Evolutionary conservation across 2,797 vertebrate genomes (phyloP).

Genomic region (Sarcoramphus papa): DNA sequence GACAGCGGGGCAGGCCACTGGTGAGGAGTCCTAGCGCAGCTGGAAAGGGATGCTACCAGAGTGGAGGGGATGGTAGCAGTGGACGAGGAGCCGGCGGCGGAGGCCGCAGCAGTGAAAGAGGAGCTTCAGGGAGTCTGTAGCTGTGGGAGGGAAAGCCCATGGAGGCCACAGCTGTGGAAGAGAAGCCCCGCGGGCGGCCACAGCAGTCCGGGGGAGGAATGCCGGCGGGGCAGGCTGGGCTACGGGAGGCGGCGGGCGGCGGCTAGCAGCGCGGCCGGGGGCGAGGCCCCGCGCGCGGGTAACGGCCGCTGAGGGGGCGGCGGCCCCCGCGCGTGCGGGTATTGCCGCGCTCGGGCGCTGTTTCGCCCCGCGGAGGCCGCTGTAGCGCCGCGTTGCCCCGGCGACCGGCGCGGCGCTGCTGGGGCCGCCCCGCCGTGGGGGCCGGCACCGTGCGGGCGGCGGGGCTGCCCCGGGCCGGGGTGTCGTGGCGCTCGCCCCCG

Average conservation of each 20-base stretch:
- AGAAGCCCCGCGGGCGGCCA: not conserved
- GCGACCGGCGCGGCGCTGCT: not conserved
- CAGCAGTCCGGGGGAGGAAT: not conserved
- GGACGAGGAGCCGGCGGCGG: accelerated
- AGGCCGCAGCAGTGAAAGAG: not conserved
- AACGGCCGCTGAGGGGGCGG: not conserved
- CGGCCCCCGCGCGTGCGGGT: not conserved
- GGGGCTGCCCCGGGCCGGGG: too few species aligned
- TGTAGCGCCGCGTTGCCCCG: not conserved
- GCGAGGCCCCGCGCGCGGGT: too few species aligned
- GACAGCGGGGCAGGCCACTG: accelerated
- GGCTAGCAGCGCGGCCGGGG: not conserved
- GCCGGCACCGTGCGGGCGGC: not conserved
- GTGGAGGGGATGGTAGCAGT: too few species aligned
- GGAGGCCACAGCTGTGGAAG: not conserved
- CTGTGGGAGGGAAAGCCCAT: too few species aligned
- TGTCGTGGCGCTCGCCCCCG: not conserved
- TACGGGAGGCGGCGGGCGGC: not conserved
- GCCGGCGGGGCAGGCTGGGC: not conserved
- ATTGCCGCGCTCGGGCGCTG: not conserved
- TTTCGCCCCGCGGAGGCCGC: not conserved
- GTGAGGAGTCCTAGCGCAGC: not conserved
- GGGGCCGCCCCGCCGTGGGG: not conserved
- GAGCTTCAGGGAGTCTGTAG: not conserved
- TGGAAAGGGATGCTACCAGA: not conserved